These are phyloP conservation scores for Sander vitreus DNA, from an alignment of 2,113 vertebrate species.

Conservation along the genomic window DNA sequence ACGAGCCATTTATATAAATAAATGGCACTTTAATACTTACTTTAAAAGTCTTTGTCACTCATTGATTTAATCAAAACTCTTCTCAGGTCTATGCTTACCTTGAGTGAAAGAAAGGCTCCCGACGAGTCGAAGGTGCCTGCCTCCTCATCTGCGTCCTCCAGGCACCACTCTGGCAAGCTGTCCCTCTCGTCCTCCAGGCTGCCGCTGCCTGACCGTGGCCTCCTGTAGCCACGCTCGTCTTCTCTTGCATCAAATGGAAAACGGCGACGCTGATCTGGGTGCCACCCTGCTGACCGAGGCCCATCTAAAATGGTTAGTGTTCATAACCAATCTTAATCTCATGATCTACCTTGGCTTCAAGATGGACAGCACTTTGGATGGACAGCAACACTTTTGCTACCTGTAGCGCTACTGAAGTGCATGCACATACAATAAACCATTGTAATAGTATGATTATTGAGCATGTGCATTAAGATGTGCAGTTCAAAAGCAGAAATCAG, in stretches of 20 bases:
- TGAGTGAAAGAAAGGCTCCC: constrained; percentile 95
- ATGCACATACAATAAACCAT: not conserved
- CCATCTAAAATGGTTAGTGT: constrained; percentile 80
- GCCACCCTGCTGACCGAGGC: constrained; percentile 92
- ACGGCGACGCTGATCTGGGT: constrained; percentile 92
- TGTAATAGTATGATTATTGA: not conserved
- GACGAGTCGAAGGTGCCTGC: constrained; percentile 98
- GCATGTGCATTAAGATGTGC: not conserved
- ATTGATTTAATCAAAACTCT: not conserved
- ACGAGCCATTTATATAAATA: not conserved
- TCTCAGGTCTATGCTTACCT: constrained; percentile 80
- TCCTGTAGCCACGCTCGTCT: constrained; percentile 93
- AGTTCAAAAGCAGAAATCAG: not conserved
- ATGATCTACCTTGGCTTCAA: not conserved
- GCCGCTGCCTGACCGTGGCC: constrained; percentile 93
- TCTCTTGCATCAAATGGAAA: constrained; percentile 96
- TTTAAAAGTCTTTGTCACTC: not conserved
- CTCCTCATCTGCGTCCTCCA: constrained; percentile 97
- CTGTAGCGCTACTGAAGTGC: not conserved
- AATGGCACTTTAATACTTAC: not conserved
- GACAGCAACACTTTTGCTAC: not conserved
- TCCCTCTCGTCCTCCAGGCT: constrained; percentile 96
- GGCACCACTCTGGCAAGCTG: constrained; percentile 97
- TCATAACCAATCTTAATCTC: not conserved
- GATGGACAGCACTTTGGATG: not conserved